These are phyloP conservation scores for Phyllostomus hastatus DNA, from an alignment of 2,113 vertebrate species.

Conservation along the genomic window DNA sequence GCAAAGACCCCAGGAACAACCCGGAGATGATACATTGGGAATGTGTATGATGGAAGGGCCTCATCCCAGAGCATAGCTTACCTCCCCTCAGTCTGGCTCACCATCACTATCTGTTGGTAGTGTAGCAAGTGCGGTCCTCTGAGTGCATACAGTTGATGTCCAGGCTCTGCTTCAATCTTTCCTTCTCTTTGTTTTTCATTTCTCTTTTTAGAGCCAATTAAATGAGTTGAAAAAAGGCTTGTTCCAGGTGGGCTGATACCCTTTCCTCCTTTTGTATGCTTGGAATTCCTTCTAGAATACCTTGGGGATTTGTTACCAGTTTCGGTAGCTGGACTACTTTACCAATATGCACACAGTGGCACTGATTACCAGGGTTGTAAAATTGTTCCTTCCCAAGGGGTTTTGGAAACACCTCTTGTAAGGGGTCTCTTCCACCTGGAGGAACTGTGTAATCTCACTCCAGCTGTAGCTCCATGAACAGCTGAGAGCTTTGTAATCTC, in stretches of 20 bases:
- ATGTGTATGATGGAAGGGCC: not conserved
- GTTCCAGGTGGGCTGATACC: not conserved
- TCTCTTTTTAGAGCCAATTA: not conserved
- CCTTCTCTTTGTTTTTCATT: not conserved
- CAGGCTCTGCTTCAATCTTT: not conserved
- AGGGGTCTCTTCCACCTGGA: not conserved
- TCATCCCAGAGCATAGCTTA: not conserved
- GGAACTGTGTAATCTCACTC: not conserved
- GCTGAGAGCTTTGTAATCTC: not conserved
- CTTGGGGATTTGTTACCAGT: not conserved
- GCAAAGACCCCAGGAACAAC: not conserved
- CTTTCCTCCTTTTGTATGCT: not conserved
- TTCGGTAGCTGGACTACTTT: not conserved
- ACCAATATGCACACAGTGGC: not conserved
- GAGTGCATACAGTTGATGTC: not conserved
- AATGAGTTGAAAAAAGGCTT: not conserved
- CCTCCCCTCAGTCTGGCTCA: not conserved
- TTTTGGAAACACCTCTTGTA: not conserved
- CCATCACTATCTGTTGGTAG: not conserved
- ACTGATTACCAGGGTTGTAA: not conserved
- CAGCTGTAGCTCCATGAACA: not conserved
- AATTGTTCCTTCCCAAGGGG: not conserved
- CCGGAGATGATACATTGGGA: not conserved
- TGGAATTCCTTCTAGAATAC: conserved; percentile 6
- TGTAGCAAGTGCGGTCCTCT: not conserved